phyloP scores from a whole-genome alignment of 2,797 vertebrate genomes.

The Hoplostethus mediterraneus region DNA sequence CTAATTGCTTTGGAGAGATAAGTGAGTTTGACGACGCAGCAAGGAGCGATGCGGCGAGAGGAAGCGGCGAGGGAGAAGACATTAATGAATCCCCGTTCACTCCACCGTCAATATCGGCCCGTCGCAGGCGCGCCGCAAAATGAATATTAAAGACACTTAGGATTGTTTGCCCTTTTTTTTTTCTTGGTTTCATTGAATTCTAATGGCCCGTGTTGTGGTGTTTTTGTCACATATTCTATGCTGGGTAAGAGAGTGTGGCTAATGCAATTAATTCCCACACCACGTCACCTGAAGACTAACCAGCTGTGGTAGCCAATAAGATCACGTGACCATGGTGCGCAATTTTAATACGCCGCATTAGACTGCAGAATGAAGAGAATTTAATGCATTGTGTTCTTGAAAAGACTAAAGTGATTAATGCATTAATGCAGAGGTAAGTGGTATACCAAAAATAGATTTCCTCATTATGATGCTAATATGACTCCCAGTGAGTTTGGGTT shows the following conservation, averaged over 20 bases:
- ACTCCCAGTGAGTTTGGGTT: conserved; percentile 29
- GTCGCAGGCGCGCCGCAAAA: conserved; percentile 71
- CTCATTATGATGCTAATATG: background rate
- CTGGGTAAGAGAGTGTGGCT: conserved; percentile 67
- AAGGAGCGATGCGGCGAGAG: conserved; percentile 64
- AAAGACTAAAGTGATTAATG: background rate
- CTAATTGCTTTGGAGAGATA: conserved; percentile 87
- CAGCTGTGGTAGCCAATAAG: conserved; percentile 59
- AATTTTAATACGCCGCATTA: conserved; percentile 20
- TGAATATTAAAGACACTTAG: conserved; percentile 80
- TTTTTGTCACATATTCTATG: conserved; percentile 71
- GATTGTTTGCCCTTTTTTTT: conserved; percentile 72
- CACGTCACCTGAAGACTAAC: conserved; percentile 65
- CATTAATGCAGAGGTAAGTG: background rate
- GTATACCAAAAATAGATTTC: no score
- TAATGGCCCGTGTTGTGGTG: conserved; percentile 65
- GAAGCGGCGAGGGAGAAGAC: conserved; percentile 70
- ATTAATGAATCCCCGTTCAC: conserved; percentile 81
- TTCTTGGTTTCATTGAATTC: conserved; percentile 76
- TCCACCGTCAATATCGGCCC: conserved; percentile 78
- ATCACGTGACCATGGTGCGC: conserved; percentile 35
- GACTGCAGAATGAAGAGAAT: conserved; percentile 44
- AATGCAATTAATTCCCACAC: conserved; percentile 74
- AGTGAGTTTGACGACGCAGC: conserved; percentile 81
- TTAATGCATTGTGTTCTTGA: conserved; percentile 26